Evolutionary conservation across 2,888 invertebrate species (phyloP).

Genomic region (Muscina levida): DNA sequence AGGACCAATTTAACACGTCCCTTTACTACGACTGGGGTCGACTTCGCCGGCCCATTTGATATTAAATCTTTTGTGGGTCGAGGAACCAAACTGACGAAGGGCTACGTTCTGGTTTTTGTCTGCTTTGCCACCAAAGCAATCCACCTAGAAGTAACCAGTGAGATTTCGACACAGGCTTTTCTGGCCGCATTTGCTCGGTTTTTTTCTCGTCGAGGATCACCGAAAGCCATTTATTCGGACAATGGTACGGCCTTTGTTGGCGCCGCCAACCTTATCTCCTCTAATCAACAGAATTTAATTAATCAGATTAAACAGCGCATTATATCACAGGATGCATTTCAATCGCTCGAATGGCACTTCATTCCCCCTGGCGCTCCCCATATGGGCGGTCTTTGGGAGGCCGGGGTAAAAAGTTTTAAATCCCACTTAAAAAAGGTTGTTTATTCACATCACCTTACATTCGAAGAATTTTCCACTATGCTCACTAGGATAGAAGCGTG

Average conservation of each 20-base stretch:
- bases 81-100: not conserved
- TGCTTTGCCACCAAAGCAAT: no score
- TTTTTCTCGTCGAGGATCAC: no score
- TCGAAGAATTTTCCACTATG: no score
- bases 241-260: constrained; percentile 61
- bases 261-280: no score
- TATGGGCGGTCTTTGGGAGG: no score
- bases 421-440: not conserved
- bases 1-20: not conserved
- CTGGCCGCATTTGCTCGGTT: no score
- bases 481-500: constrained; percentile 40
- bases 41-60: not conserved
- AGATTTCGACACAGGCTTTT: no score
- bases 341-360: constrained; percentile 32
- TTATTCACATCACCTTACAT: not conserved
- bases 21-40: no score
- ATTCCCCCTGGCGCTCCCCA: no score
- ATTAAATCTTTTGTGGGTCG: not conserved
- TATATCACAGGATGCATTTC: constrained; percentile 26
- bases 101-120: no score
- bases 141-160: no score
- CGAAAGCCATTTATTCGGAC: constrained; percentile 13
- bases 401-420: no score
- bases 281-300: not conserved
- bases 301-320: not conserved